Evolutionary conservation across 2,113 vertebrate species (phyloP).

Genomic region (Chamaea fasciata): DNA sequence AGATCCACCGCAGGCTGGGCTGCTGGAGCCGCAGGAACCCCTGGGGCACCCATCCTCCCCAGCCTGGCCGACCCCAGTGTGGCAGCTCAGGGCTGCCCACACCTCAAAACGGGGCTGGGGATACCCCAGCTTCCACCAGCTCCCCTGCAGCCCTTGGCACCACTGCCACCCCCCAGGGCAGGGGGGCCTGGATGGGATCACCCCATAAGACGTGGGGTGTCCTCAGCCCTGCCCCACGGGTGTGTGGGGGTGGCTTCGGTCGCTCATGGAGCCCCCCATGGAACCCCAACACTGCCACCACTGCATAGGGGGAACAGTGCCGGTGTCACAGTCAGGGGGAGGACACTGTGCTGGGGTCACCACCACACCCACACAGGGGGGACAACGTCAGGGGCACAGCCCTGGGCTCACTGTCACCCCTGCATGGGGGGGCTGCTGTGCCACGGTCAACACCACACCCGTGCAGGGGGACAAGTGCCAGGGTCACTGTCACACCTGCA

Average conservation of each 20-base stretch:
- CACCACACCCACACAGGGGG: rapidly evolving
- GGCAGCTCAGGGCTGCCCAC: not conserved
- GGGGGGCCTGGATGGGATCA: not conserved
- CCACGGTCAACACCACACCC: not conserved
- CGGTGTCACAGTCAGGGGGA: not conserved
- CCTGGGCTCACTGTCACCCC: not conserved
- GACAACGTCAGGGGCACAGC: not conserved
- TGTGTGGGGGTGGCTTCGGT: not conserved
- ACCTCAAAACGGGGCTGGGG: rapidly evolving
- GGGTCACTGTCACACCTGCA: not conserved
- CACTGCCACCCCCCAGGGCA: not conserved
- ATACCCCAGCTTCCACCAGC: rapidly evolving
- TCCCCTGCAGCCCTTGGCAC: not conserved
- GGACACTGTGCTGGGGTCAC: not conserved
- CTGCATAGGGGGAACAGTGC: not conserved
- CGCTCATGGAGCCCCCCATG: not conserved
- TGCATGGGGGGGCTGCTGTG: not conserved
- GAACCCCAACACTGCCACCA: not conserved
- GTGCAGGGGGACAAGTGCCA: not conserved
- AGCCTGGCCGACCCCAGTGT: not conserved
- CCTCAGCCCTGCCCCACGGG: not conserved
- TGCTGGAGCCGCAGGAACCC: not conserved
- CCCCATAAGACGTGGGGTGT: not conserved
- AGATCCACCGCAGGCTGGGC: not conserved
- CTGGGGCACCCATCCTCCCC: not conserved